Base-by-base conservation (phyloP, 2,888 invertebrate genomes). In the Apantesis nais region DNA sequence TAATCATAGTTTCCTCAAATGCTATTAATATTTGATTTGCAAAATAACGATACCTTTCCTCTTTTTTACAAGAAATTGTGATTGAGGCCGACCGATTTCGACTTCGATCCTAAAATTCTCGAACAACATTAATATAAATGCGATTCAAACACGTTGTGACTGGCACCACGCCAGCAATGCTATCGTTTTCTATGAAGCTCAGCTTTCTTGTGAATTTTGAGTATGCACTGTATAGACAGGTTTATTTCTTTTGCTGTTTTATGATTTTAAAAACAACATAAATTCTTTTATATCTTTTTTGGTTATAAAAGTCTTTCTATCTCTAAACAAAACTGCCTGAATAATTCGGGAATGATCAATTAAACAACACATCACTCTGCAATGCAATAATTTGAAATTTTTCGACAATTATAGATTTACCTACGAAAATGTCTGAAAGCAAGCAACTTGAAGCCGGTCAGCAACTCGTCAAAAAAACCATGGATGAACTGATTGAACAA, bases 381-480 rank as follows among this genome's bases (percentile, higher is more conserved):
- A 60, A 48, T 37, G 19, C 29, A 70, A 68, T 80, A 76, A 78
- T 48, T 60, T 68, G 25, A 48, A 68, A 71, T 68, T 83, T 78
- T 84, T 70, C 66, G 75, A 80, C 71, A 73, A 81, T 90, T 90
- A 67, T 89, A 89, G 88, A 87, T 83, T 71, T 68, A 76, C 71
- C 70, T 78, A 81, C 73, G 82, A 88, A 82, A 77, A 94, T 94
- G 94, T 93, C 94, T 89, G 90, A 93, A 81, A 86, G 82, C 79
- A 92, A 89, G 55, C 88, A 88, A 67, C 90, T 95, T 29, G 90
- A 93, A 78, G 90, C 95, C 76, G 92, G 95, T 60, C 95, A 95
- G 78, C 92, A 93, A 78, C 89, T 95, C 48, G 92, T 95, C 16
- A 93, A 95, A 85, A 90, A 88, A 82, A 94, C 94, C 14, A 95